These are phyloP conservation scores for Caenorhabditis imperialis DNA, from an alignment of 2,888 invertebrate species.

Conservation along the genomic window DNA sequence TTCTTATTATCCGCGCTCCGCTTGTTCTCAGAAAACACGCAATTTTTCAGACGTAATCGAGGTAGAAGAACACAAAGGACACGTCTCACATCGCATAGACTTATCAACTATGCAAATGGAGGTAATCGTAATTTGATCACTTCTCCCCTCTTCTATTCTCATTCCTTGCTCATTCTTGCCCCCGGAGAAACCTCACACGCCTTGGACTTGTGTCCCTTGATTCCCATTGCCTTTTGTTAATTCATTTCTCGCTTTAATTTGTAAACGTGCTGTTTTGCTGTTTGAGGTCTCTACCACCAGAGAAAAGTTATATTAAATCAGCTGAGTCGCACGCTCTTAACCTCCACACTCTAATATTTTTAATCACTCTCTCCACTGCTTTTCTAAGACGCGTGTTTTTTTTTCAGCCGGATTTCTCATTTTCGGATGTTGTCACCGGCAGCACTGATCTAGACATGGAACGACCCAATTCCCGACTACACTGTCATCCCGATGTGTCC, in stretches of 20 bases:
- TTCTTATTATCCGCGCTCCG: constrained; percentile 1
- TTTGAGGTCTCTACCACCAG: constrained; percentile 14
- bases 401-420: constrained; percentile 51
- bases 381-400: constrained; percentile 37
- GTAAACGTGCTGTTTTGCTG: constrained; percentile 5
- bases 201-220: constrained; percentile 26
- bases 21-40: constrained; percentile 1
- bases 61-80: constrained; percentile 49
- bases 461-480: constrained; percentile 39
- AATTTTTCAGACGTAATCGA: constrained; percentile 35
- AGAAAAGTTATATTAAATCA: constrained; percentile 27
- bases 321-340: constrained; percentile 1
- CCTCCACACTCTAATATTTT: constrained; percentile 20
- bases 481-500: constrained; percentile 40
- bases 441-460: constrained; percentile 53
- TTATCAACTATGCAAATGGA: constrained; percentile 63
- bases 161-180: constrained; percentile 27
- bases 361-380: constrained; percentile 9
- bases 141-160: constrained; percentile 42
- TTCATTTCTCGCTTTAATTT: too few relatives aligned
- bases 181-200: constrained; percentile 36
- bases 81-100: constrained; percentile 49
- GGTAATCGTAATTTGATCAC: constrained; percentile 62
- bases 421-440: constrained; percentile 44
- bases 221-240: not conserved